A percentile compares a stretch with the other conserved stretches of the same genome.
phyloP scores from a whole-genome alignment of 2,113 vertebrate species.

The Meles meles region DNA sequence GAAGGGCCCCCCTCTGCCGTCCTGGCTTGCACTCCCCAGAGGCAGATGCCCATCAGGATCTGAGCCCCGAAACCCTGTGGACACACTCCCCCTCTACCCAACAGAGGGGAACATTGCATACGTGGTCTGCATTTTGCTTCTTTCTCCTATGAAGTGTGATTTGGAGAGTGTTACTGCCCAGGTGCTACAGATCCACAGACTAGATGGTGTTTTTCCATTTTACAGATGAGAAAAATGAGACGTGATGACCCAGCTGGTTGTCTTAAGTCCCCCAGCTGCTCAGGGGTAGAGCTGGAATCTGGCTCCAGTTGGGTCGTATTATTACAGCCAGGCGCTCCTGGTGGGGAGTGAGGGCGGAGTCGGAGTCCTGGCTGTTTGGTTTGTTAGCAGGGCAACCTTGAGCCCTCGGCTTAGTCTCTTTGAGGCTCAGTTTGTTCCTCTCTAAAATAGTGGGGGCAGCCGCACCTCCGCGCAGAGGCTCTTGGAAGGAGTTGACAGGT shows the following conservation, averaged over 20 bases:
- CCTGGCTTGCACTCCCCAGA: not conserved
- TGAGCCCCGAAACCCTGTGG: rapidly evolving
- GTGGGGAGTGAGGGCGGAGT: not conserved
- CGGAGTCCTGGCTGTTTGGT: not conserved
- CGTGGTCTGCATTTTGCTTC: not conserved
- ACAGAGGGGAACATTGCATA: rapidly evolving
- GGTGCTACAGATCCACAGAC: not conserved
- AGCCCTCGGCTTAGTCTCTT: not conserved
- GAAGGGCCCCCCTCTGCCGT: not conserved
- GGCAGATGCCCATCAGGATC: not conserved
- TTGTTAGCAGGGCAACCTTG: not conserved
- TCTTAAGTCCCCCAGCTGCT: not conserved
- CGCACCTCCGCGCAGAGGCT: not conserved
- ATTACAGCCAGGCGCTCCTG: not conserved
- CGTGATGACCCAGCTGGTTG: not conserved
- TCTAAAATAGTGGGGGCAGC: not conserved
- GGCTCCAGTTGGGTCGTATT: not conserved
- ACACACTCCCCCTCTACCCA: not conserved
- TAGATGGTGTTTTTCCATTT: not conserved
- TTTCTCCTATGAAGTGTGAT: not conserved
- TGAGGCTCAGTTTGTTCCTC: not conserved
- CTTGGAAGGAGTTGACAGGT: rapidly evolving
- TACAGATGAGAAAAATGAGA: not conserved
- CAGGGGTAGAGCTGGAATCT: not conserved
- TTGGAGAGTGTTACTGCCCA: not conserved